phyloP scores from a whole-genome alignment of 2,888 invertebrate genomes.

The Incurvaria masculella region DNA sequence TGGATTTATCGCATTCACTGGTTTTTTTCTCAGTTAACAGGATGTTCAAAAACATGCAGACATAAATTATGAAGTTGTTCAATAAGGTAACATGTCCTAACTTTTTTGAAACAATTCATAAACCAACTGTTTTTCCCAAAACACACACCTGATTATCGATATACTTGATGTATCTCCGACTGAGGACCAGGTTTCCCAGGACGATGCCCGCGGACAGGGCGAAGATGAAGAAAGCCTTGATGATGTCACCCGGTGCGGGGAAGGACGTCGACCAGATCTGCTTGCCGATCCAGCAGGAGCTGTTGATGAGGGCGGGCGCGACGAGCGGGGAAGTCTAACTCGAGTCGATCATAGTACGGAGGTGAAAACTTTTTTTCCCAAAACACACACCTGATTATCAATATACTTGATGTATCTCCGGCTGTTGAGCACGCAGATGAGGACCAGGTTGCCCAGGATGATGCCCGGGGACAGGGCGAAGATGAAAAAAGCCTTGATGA shows the following conservation, averaged over 20 bases:
- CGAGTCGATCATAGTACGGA: constrained; percentile 59
- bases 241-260: constrained; percentile 66
- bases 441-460: constrained; percentile 73
- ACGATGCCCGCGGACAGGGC: constrained; percentile 75
- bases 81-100: too few relatives aligned
- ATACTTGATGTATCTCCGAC: constrained; percentile 77
- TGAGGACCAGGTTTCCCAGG: constrained; percentile 74
- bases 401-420: constrained; percentile 81
- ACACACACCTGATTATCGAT: constrained; percentile 89
- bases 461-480: constrained; percentile 74
- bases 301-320: constrained; percentile 78
- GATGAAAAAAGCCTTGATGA: constrained; percentile 73
- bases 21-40: too few relatives aligned
- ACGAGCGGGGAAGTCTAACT: constrained; percentile 69
- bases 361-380: too few relatives aligned
- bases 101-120: too few relatives aligned
- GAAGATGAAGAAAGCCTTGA: constrained; percentile 75
- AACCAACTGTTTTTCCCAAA: too few relatives aligned
- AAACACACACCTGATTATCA: constrained; percentile 86
- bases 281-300: constrained; percentile 73
- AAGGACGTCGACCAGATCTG: constrained; percentile 63
- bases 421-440: constrained; percentile 82
- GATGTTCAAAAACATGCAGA: too few relatives aligned
- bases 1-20: too few relatives aligned
- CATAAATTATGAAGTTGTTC: too few relatives aligned